A percentile compares a stretch with the other conserved stretches of the same genome.
Conservation (phyloP, 1,140 invertebrate genomes). For the Plodia interpunctella region DNA sequence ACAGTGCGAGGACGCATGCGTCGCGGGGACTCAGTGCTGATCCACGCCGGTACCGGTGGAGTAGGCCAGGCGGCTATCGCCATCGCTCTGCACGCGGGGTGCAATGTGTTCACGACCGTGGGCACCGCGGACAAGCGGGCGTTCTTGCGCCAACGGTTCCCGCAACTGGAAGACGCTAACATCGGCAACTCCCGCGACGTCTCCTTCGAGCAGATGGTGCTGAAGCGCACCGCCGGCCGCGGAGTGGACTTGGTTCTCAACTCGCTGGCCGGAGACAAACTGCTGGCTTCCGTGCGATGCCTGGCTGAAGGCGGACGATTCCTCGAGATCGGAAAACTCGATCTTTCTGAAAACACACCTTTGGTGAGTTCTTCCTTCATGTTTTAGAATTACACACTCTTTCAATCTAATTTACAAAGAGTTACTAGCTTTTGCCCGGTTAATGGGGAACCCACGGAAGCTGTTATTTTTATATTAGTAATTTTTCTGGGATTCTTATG, state of each 20-base stretch:
- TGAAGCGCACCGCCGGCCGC: constrained; percentile 86
- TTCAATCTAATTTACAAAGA: not conserved
- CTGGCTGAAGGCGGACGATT: constrained; percentile 94
- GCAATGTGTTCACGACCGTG: constrained; percentile 92
- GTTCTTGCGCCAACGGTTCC: constrained; percentile 92
- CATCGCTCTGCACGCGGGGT: constrained; percentile 91
- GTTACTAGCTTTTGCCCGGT: too few relatives aligned
- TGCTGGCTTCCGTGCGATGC: constrained; percentile 94
- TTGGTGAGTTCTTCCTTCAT: constrained; percentile 62
- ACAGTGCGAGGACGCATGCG: constrained; percentile 89
- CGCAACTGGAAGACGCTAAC: constrained; percentile 85
- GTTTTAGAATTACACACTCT: too few relatives aligned
- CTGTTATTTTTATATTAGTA: too few relatives aligned
- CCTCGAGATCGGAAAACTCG: constrained; percentile 98
- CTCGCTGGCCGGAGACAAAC: constrained; percentile 94
- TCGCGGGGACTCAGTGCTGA: constrained; percentile 90
- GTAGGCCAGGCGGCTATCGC: constrained; percentile 97
- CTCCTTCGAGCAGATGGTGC: constrained; percentile 92
- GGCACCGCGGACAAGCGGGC: constrained; percentile 91
- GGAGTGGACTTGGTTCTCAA: constrained; percentile 97
- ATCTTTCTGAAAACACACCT: constrained; percentile 92
- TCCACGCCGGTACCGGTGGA: constrained; percentile 97
- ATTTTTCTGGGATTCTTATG: too few relatives aligned
- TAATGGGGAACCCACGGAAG: too few relatives aligned
- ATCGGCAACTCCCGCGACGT: constrained; percentile 96